Base-by-base conservation (phyloP, 2,797 vertebrate genomes). In the Acipenser ruthenus region DNA sequence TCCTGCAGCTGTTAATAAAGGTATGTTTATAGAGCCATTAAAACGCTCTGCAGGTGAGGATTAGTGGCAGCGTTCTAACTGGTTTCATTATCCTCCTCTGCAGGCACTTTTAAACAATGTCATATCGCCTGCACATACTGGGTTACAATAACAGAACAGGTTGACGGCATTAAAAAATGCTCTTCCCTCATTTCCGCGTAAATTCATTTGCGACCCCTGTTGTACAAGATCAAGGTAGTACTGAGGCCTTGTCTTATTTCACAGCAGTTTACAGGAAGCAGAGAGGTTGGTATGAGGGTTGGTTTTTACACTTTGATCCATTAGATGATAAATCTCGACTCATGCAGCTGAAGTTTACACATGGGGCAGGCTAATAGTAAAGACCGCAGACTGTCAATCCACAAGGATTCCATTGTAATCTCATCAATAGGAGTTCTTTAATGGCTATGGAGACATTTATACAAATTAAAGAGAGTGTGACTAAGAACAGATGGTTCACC, bases 181-280 rank as follows among this genome's bases (percentile, higher is more conserved):
- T 90, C 86, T 86, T 90, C 87, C 83, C 86, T 88, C 78, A 77
- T 91, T 91, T 90, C 89, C 84, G 82, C 82, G 78, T 91, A 85
- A 86, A 84, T 86, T 70, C 82, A 89, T 87, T 83, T 83, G 80
- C 87, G 84, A 84, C 88, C 90, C 86, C 75, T 73, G 80, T 83
- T 80, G 84, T 84, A 83, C 84, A 88, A 91, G 86, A 89, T 90
- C 87, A 90, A 92, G 89, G 86, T 75, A 79, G 85, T 88, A 87
- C 85, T 88, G 82, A 89, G 86, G 86, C 78, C 78, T 83, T 75
- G 80, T 85, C 81, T 79, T 83, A 85, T 87, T 89, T 88, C 86
- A 87, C 80, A 10, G 15, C 78, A 82, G 79, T 84, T 82, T 69
- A 80, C 80, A 78, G 63, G 78, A 15, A 79, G 74, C 74, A 78